A percentile compares a stretch with the other conserved stretches of the same genome.
These are phyloP conservation scores for Procambarus virginalis DNA, from an alignment of 1,140 invertebrate species.

Conservation along the genomic window DNA sequence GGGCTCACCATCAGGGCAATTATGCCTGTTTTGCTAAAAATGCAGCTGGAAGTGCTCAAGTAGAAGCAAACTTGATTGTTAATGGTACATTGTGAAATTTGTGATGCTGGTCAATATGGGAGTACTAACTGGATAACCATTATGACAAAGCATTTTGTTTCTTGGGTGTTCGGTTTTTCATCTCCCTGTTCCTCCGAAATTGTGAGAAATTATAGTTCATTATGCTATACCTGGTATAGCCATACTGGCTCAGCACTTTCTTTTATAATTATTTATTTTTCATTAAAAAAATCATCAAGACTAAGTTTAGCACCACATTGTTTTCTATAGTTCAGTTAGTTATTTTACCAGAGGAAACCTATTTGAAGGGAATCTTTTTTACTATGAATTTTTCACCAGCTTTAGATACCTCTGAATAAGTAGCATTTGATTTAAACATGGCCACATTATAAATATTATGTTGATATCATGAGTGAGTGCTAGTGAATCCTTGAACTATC, in stretches of 20 bases:
- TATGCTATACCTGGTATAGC: no score
- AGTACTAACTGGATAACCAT: slow-evolving; percentile 26
- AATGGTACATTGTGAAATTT: slow-evolving; percentile 61
- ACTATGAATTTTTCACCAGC: not conserved
- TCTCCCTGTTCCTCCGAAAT: slow-evolving; percentile 48
- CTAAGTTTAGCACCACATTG: no score
- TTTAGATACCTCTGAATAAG: not conserved
- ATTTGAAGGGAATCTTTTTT: not conserved
- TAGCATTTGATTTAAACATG: not conserved
- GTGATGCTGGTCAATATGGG: slow-evolving; percentile 16
- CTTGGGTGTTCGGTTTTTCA: slow-evolving; percentile 1
- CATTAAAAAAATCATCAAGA: no score
- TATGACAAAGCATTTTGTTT: slow-evolving; percentile 28
- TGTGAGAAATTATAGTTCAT: no score
- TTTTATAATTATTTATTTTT: no score
- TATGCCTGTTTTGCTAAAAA: slow-evolving; percentile 79
- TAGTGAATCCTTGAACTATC: no score
- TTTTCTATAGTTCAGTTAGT: no score
- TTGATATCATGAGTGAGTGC: not conserved
- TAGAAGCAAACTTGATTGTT: slow-evolving; percentile 56
- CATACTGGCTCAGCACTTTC: no score
- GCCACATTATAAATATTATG: not conserved
- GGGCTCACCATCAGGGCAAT: slow-evolving; percentile 71
- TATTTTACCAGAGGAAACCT: no score
- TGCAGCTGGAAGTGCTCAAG: slow-evolving; percentile 75